Conservation (phyloP, 2,888 invertebrate species). For the Amiota mariae region DNA sequence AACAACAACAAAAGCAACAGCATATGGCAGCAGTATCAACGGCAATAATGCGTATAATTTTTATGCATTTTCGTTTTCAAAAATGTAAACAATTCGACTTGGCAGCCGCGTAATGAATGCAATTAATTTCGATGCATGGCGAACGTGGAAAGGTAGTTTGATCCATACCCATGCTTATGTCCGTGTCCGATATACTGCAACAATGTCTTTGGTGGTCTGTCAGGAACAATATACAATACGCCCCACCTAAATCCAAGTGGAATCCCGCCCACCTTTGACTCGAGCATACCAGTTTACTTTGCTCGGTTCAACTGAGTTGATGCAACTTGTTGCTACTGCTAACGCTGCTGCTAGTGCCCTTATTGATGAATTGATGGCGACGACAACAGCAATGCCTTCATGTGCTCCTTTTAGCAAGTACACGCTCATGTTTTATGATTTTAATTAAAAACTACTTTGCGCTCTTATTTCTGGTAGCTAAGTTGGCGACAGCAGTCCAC, state of each 20-base stretch:
- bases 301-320: not conserved
- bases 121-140: conserved; percentile 31
- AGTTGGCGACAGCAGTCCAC: not conserved
- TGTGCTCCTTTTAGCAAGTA: not conserved
- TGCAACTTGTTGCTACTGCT: conserved; percentile 24
- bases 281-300: not conserved
- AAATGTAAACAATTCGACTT: conserved; percentile 35
- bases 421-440: conserved; percentile 24
- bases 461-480: conserved; percentile 6
- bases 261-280: too few species aligned
- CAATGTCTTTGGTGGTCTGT: too few species aligned
- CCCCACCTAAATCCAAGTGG: too few species aligned
- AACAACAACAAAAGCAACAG: too few species aligned
- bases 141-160: too few species aligned
- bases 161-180: too few species aligned
- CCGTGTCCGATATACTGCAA: too few species aligned
- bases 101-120: conserved; percentile 35
- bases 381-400: too few species aligned
- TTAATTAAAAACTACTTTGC: conserved; percentile 35
- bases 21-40: not conserved
- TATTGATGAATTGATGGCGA: conserved; percentile 22
- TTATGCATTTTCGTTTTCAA: conserved; percentile 29
- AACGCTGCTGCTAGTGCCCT: not conserved
- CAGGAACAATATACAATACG: too few species aligned
- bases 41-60: conserved; percentile 19